These are phyloP conservation scores for Puffinus mauretanicus DNA, from an alignment of 2,113 vertebrate genomes.

Conservation along the genomic window DNA sequence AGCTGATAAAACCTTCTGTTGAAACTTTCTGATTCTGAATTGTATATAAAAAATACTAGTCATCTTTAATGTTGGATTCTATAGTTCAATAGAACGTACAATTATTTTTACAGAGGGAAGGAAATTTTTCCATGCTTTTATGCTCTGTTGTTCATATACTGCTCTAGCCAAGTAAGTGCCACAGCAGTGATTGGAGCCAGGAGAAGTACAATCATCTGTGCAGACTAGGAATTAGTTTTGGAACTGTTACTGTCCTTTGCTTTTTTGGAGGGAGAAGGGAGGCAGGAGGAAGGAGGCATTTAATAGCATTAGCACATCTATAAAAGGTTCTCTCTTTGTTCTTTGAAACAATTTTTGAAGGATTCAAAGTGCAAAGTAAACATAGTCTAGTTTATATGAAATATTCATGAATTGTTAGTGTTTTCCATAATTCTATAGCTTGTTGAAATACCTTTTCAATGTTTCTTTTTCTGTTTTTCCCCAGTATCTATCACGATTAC, in stretches of 20 bases:
- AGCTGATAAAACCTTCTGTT: background rate
- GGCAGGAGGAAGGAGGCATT: background rate
- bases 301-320: background rate
- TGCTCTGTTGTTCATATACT: background rate
- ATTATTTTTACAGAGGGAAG: background rate
- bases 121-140: background rate
- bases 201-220: background rate
- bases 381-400: background rate
- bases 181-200: background rate
- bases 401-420: background rate
- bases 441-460: background rate
- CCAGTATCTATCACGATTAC: accelerated
- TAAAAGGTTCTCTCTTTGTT: background rate
- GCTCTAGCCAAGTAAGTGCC: background rate
- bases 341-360: background rate
- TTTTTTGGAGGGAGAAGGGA: background rate
- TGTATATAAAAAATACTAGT: background rate
- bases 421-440: background rate
- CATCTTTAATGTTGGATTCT: background rate
- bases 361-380: background rate
- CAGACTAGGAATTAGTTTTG: background rate
- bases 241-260: background rate
- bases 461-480: background rate
- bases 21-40: constrained; percentile 11
- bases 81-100: background rate